These are phyloP conservation scores for Erpetoichthys calabaricus DNA, from an alignment of 2,797 vertebrate species.

Conservation along the genomic window DNA sequence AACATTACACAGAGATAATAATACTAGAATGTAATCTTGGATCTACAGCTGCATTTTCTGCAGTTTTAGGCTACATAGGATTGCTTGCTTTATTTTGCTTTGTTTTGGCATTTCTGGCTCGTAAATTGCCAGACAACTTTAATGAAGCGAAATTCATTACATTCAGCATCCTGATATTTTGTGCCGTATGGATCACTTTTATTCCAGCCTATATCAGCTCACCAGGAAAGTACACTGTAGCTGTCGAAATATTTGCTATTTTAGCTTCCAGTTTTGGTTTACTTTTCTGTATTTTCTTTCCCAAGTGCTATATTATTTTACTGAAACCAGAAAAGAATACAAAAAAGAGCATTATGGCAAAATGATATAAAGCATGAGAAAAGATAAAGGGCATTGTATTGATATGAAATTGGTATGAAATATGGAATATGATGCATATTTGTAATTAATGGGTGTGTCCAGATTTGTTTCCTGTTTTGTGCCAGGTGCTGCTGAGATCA, in stretches of 20 bases:
- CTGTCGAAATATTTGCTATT: conserved; percentile 36
- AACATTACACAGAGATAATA: not conserved
- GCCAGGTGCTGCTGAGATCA: too few species aligned
- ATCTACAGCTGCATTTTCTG: not conserved
- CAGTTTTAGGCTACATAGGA: conserved; percentile 1
- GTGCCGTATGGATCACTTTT: conserved; percentile 32
- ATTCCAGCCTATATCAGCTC: conserved; percentile 33
- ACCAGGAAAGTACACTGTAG: conserved; percentile 31
- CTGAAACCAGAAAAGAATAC: conserved; percentile 31
- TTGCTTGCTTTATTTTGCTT: not conserved
- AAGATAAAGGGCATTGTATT: too few species aligned
- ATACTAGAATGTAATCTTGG: conserved; percentile 1
- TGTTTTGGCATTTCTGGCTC: not conserved
- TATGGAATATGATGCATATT: too few species aligned
- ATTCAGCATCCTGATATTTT: conserved; percentile 36
- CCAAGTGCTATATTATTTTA: conserved; percentile 33
- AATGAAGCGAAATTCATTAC: conserved; percentile 37
- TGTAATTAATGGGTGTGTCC: too few species aligned
- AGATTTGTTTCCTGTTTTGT: too few species aligned
- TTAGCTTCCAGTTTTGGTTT: conserved; percentile 31
- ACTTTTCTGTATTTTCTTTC: conserved; percentile 30
- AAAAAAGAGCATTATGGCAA: conserved; percentile 27
- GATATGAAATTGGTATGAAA: too few species aligned
- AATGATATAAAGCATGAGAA: too few species aligned
- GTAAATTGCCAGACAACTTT: conserved; percentile 24